Percentiles rank a stretch among this genome's conserved stretches.
These are phyloP conservation scores for Odontomyia ornata DNA, from an alignment of 2,888 invertebrate genomes.

Conservation along the genomic window DNA sequence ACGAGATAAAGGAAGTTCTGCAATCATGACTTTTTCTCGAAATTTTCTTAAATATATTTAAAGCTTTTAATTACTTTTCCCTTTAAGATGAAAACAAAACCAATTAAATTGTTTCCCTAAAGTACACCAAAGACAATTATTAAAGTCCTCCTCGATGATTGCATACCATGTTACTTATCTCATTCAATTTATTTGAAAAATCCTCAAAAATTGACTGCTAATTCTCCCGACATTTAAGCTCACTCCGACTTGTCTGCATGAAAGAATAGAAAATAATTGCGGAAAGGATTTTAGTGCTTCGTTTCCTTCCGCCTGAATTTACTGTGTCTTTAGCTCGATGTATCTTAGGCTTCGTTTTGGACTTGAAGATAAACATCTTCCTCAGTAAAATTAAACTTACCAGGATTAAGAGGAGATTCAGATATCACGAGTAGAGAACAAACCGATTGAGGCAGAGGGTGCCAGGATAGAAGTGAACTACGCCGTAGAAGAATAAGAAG, in stretches of 20 bases:
- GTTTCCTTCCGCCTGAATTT: conserved; percentile 14
- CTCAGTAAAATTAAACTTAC: conserved; percentile 34
- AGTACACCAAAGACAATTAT: neutral
- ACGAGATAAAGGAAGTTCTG: neutral
- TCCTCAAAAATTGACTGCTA: conserved; percentile 38
- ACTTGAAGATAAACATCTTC: conserved; percentile 39
- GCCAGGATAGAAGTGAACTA: neutral
- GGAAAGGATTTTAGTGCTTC: conserved; percentile 37
- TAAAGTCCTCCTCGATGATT: neutral
- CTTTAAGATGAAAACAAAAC: too few relatives aligned
- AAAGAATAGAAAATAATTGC: conserved; percentile 42
- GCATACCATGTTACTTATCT: conserved; percentile 16
- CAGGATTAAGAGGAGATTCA: conserved; percentile 29
- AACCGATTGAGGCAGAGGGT: neutral
- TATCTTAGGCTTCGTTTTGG: neutral
- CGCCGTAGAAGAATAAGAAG: conserved; percentile 32
- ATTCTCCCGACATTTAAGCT: conserved; percentile 29
- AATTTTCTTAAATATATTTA: too few relatives aligned
- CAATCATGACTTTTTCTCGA: neutral
- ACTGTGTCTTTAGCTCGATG: neutral
- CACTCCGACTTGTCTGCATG: neutral
- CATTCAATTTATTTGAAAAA: conserved; percentile 36
- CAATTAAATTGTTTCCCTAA: too few relatives aligned
- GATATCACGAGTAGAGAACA: neutral
- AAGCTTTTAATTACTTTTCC: too few relatives aligned